Base-by-base conservation (phyloP, 2,113 vertebrate genomes). In the Hippoglossus stenolepis region DNA sequence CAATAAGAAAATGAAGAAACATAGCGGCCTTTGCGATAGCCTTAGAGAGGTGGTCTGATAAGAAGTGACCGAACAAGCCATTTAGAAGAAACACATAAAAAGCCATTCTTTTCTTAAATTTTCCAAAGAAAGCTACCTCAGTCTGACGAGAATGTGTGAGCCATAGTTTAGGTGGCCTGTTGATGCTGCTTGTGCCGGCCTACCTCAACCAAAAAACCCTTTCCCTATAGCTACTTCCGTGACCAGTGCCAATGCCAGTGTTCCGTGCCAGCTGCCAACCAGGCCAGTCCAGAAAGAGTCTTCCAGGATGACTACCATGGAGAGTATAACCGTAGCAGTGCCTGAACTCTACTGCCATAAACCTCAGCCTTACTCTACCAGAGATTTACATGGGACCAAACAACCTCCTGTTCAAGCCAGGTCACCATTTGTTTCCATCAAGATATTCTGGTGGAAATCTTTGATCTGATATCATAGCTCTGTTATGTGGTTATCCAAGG, bases 81-180 rank as follows among this genome's bases (percentile, higher is more conserved):
- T 82, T 66, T 70, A 75, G 62, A 85, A 78, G 75, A 90, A 87
- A 81, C 38, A 69, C 76, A 35, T 65, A 45, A 79, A 65, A 56
- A 58, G 65, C 21, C 14, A 21, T 68, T 70, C 40, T 79, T 73
- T 63, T 40, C 60, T 67, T 45, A 59, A 47, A 64, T 63, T 31
- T 59, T 92, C 91, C 91, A 94, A 94, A 93, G 89, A 94, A 89
- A 91, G 80, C 91, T 94, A 94, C 93, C 88, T 94, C 93, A 91
- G 77, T 76, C 74, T 86, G 70, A 87, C 13, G 60, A 67, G 71
- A 91, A 90, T 88, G 76, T 83, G 73, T 58, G 74, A 89, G 71
- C 87, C 88, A 89, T 87, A 87, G 70, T 71, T 81, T 49, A 71
- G 72, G 76, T 83, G 88, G 85, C 77, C 77, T 75, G 58, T 58